Base-by-base conservation (phyloP, 2,113 vertebrate species). In the Pitta sordida region DNA sequence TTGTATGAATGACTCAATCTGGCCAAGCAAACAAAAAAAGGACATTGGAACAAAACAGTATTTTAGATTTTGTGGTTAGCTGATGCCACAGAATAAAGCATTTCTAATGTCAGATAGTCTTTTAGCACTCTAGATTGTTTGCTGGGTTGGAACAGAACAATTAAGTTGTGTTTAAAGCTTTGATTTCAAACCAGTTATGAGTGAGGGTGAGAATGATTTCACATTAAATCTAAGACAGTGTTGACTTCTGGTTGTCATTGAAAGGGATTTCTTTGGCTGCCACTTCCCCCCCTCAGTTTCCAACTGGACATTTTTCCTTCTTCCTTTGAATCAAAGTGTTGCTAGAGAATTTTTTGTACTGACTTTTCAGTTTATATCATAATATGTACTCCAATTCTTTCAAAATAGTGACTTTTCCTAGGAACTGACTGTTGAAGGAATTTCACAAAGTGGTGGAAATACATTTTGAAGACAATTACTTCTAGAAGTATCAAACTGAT, bases 221-320 rank as follows among this genome's bases (percentile, higher is more conserved):
- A 15, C 62, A 17, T 43, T 15, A 7, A 3, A 1, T 30, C 27
- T 53, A 55, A 68, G 23, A 39, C 48, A 36, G 34, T 15, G 17
- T 29, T 77, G 43, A 52, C 24, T 49, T 24, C 68, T 65, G 55
- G 16, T 48, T 64, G 51, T 71, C 1, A 0, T 18, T 76, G 29
- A 32, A 73, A 64, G 21, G 9, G 5, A 1, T 56, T 68, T 2
- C 39, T 65, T 88, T 39, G 36, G 13, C 69, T 36, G 27, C 39
- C 14, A 5, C 24, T 14, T 82, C 32, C 44, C 46, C 19, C 22
- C 37, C 52, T 73, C 10, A 0, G 2, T 62, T 83, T 62, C 74
- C 43, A 59, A 0, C 30, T 2, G 0, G 41, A 41, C 3, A 2
- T 4, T 51, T 85, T 36, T 37, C 17, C 6, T 86, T 36, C 49